Conservation (phyloP, 1,140 invertebrate genomes). For the Magallana angulata region DNA sequence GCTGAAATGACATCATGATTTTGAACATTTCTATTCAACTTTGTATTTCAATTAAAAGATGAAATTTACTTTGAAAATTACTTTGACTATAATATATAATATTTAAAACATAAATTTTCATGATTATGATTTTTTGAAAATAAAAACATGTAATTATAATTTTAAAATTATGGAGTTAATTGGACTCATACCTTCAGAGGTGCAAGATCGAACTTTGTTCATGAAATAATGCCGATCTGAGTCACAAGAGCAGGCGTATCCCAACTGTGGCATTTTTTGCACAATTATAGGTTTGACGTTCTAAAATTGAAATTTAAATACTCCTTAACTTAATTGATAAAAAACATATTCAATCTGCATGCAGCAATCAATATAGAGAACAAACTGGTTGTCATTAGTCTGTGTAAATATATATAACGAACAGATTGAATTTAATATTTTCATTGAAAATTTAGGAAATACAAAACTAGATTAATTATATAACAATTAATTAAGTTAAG, state of each 20-base stretch:
- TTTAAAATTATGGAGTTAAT: neutral
- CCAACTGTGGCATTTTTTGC: neutral
- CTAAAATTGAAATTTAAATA: slow-evolving; percentile 5
- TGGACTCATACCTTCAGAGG: slow-evolving; percentile 8
- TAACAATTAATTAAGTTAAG: neutral
- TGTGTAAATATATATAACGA: neutral
- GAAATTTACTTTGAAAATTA: no score
- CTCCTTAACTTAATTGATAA: neutral
- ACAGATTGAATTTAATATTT: neutral
- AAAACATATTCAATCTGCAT: neutral
- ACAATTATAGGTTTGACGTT: neutral
- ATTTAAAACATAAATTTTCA: no score
- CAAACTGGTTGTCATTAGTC: neutral
- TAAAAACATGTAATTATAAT: neutral
- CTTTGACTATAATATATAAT: no score
- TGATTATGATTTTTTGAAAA: neutral
- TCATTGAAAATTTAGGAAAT: neutral
- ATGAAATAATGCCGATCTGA: neutral
- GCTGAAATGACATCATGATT: no score
- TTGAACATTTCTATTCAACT: no score
- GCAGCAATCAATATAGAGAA: slow-evolving; percentile 10
- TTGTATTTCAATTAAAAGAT: no score
- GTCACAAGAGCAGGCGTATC: slow-evolving; percentile 9
- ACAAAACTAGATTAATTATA: slow-evolving; percentile 1
- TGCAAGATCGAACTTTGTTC: slow-evolving; percentile 6